phyloP scores from a whole-genome alignment of 2,888 invertebrate genomes.

The Sicus ferrugineus region DNA sequence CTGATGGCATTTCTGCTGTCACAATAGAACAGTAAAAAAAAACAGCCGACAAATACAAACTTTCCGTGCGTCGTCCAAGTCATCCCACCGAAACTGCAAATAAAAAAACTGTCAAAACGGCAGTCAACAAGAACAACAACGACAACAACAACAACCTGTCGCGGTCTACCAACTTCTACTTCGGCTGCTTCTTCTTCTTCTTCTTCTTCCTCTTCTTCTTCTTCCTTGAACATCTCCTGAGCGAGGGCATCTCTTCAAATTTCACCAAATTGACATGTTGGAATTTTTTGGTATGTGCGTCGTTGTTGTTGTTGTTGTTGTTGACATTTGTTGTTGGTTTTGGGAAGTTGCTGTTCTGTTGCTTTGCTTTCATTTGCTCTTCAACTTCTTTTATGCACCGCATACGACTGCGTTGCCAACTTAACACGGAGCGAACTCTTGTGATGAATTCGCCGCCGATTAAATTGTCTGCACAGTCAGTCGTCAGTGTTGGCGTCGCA shows the following conservation, averaged over 20 bases:
- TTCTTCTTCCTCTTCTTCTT: not conserved
- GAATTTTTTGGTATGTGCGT: conserved; percentile 22
- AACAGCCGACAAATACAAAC: too few species aligned
- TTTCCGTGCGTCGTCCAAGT: too few species aligned
- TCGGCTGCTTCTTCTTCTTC: not conserved
- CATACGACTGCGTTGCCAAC: too few species aligned
- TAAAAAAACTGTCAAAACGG: not conserved
- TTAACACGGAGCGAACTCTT: too few species aligned
- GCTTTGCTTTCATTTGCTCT: not conserved
- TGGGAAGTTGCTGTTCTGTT: not conserved
- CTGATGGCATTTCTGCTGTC: not conserved
- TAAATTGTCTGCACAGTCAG: too few species aligned
- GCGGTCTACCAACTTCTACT: not conserved
- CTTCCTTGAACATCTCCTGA: not conserved
- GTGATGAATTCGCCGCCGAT: too few species aligned
- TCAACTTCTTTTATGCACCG: too few species aligned
- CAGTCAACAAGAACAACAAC: not conserved
- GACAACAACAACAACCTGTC: not conserved
- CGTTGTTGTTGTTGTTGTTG: not conserved
- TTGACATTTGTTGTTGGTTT: not conserved
- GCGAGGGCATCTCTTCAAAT: not conserved
- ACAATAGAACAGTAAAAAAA: too few species aligned
- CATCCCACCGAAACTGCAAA: too few species aligned
- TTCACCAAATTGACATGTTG: conserved; percentile 33
- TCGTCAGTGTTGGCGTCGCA: too few species aligned